phyloP scores from a whole-genome alignment of 1,140 invertebrate genomes.

The Drosophila repletoides region DNA sequence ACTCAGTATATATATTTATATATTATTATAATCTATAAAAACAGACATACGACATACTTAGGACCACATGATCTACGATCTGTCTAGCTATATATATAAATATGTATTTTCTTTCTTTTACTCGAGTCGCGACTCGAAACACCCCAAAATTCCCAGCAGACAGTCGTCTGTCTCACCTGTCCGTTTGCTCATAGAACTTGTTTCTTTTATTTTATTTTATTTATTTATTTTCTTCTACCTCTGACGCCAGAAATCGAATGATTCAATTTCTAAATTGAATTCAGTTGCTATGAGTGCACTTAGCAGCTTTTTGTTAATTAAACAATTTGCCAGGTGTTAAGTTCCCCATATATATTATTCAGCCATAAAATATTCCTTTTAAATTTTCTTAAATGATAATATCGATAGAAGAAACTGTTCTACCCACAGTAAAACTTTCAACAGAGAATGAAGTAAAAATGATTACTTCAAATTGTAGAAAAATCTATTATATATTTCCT shows the following conservation, averaged over 20 bases:
- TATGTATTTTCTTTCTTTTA: neutral
- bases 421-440: no score
- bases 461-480: no score
- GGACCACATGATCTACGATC: slow-evolving; percentile 34
- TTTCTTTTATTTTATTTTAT: slow-evolving; percentile 37
- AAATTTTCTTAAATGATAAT: slow-evolving; percentile 30
- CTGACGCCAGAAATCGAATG: slow-evolving; percentile 1
- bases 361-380: slow-evolving; percentile 25
- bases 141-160: slow-evolving; percentile 10
- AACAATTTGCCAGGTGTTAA: slow-evolving; percentile 24
- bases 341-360: neutral
- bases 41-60: neutral
- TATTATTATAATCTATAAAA: neutral
- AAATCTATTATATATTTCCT: no score
- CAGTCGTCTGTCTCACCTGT: neutral
- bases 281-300: slow-evolving; percentile 2
- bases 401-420: no score
- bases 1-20: no score
- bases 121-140: no score
- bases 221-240: no score
- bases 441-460: no score
- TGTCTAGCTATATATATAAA: neutral
- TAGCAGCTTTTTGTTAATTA: slow-evolving; percentile 36
- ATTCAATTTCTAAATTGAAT: slow-evolving; percentile 32
- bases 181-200: slow-evolving; percentile 4